phyloP scores from a whole-genome alignment of 2,797 vertebrate genomes.

The Selene dorsalis region DNA sequence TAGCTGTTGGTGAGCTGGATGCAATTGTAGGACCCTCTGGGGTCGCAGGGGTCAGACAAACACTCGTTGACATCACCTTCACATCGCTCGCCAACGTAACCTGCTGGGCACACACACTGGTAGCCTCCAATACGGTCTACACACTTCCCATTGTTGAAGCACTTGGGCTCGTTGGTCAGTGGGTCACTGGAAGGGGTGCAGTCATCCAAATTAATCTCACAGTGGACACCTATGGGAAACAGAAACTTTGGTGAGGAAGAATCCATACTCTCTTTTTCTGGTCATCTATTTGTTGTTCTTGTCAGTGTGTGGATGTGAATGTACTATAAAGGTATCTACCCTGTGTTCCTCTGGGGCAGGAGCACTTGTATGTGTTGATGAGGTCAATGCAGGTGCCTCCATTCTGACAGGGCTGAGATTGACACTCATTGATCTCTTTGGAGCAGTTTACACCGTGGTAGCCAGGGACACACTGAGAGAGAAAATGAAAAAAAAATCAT shows the following conservation, averaged over 20 bases:
- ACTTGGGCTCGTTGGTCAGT: constrained; percentile 91
- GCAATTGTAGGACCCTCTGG: constrained; percentile 95
- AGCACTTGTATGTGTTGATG: constrained; percentile 98
- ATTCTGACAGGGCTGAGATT: constrained; percentile 95
- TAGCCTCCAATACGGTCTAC: constrained; percentile 96
- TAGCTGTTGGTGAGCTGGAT: constrained; percentile 96
- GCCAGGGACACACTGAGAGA: constrained; percentile 90
- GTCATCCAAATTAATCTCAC: constrained; percentile 97
- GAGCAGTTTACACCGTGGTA: constrained; percentile 97
- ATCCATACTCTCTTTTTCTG: background rate
- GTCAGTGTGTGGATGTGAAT: background rate
- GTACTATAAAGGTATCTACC: constrained; percentile 83
- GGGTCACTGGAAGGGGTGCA: constrained; percentile 91
- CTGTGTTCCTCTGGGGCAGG: constrained; percentile 97
- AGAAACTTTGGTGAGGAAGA: constrained; percentile 11
- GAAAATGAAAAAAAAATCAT: background rate
- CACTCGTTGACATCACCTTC: constrained; percentile 99
- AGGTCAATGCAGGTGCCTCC: constrained; percentile 98
- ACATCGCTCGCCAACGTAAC: constrained; percentile 97
- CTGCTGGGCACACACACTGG: constrained; percentile 91
- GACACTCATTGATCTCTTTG: constrained; percentile 96
- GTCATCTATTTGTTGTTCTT: constrained; percentile 51
- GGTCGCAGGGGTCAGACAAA: constrained; percentile 95
- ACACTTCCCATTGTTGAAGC: constrained; percentile 96
- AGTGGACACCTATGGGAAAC: constrained; percentile 90